Base-by-base conservation (phyloP, 2,888 invertebrate genomes). In the Nomada lathburiana region DNA sequence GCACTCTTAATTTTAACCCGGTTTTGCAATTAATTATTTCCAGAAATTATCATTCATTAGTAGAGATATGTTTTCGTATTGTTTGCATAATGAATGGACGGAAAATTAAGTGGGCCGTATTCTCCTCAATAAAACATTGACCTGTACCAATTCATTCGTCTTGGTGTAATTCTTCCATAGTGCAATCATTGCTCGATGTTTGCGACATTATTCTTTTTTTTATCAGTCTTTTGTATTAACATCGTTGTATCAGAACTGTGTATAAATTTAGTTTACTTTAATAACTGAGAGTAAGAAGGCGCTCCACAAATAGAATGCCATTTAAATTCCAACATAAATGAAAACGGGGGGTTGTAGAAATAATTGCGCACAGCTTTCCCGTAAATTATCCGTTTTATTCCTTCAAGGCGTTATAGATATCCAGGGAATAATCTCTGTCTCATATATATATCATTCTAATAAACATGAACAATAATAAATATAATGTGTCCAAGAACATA, bases 401-500 rank as follows among this genome's bases (percentile, higher is more conserved):
- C 92, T 90, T 90, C 87, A 89, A 90, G 92, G 92, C 90, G 89
- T 92, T 92, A 91, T 92, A 92, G 90, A 90, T 92, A 92, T 92
- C 90, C 91, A 90, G 92, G 92, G 91, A 92, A 93, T 92, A 93
- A 92, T 92, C 92, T 93, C 92, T 92, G 90, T 92, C 89, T 92
- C 88, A 88, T 91, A 90, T 91, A 86, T 88, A 88, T 91, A 88
- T 93, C 91, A 92, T 92, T 94, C 93, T 93, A 94, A 91, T 93
- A 93, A 93, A 93, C 93, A 93, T 94, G 93, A 94, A 93, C 93
- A 93, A 93, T 93, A 91, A 93, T 93, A 93, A 93, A 93, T 93
- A 93, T 92, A 93, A 91, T 91, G 92, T 92, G 90, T 93, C 92
- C 91, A 90, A 92, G 91, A 93, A 93, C 91, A 86, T 91, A 93